These are phyloP conservation scores for Eristalinus aeneus DNA, from an alignment of 2,888 invertebrate species.

Conservation along the genomic window DNA sequence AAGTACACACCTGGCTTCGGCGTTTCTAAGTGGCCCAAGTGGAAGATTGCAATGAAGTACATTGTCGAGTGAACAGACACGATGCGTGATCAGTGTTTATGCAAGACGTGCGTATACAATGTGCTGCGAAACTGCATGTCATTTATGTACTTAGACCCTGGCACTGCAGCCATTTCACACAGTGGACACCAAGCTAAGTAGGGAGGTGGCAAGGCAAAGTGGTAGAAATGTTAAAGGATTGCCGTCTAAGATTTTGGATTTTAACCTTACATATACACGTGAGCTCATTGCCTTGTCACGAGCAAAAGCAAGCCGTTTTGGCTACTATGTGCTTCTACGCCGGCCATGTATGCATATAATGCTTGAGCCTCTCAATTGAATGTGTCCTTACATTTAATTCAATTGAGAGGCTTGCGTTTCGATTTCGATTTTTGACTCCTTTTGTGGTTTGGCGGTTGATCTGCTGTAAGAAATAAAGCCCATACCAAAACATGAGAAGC, in stretches of 20 bases:
- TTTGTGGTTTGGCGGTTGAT: no score
- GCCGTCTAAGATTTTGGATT: not conserved
- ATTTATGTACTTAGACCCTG: no score
- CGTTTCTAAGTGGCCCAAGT: slow-evolving; percentile 41
- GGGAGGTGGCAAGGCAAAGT: not conserved
- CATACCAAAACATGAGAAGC: no score
- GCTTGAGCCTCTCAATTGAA: no score
- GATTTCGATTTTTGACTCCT: no score
- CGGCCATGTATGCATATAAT: no score
- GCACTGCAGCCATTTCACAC: not conserved
- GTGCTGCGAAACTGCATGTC: not conserved
- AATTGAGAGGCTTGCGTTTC: no score
- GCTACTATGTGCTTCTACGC: not conserved
- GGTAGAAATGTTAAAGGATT: not conserved
- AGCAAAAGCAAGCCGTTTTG: not conserved
- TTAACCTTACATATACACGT: not conserved
- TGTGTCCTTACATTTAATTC: no score
- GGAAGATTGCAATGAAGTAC: slow-evolving; percentile 26
- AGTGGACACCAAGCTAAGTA: not conserved
- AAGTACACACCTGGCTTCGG: not conserved
- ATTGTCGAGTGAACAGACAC: not conserved
- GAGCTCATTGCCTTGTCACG: not conserved
- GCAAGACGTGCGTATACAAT: not conserved
- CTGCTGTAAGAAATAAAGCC: no score
- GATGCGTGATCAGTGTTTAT: not conserved